These are phyloP conservation scores for Asbolus verrucosus DNA, from an alignment of 1,140 invertebrate genomes.

Conservation along the genomic window DNA sequence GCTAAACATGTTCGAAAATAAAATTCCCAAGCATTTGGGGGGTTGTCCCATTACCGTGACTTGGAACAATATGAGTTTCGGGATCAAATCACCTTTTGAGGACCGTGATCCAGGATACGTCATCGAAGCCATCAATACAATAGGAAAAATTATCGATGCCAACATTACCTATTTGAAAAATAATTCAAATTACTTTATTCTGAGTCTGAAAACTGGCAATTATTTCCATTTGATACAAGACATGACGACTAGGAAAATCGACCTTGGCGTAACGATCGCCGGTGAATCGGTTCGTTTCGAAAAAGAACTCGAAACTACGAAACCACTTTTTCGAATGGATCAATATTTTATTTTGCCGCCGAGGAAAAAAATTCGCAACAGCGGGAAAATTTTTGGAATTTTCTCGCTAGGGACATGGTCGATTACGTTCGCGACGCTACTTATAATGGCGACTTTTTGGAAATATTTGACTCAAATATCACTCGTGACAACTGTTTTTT, in stretches of 20 bases:
- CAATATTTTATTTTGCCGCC: conserved; percentile 10
- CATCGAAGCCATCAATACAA: not conserved
- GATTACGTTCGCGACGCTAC: not conserved
- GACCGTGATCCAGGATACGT: not conserved
- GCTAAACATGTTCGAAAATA: not conserved
- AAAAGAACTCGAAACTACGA: not conserved
- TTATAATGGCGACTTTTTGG: not conserved
- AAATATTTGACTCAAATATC: not conserved
- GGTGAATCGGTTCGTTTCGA: not conserved
- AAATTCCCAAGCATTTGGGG: not conserved
- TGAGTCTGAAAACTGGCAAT: not conserved
- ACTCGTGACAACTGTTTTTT: not conserved
- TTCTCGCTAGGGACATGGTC: not conserved
- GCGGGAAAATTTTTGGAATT: not conserved
- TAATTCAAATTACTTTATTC: not conserved
- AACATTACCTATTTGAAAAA: not conserved
- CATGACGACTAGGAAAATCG: not conserved
- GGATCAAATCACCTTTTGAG: not conserved
- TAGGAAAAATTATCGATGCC: not conserved
- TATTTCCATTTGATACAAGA: not conserved
- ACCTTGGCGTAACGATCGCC: not conserved
- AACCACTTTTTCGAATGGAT: not conserved
- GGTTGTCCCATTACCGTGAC: conserved; percentile 1
- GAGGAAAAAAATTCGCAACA: not conserved
- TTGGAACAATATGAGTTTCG: not conserved